Evolutionary conservation across 2,797 vertebrate genomes (phyloP), one percentile per base, ranked within the genome.

Genomic region (Monodelphis domestica): DNA sequence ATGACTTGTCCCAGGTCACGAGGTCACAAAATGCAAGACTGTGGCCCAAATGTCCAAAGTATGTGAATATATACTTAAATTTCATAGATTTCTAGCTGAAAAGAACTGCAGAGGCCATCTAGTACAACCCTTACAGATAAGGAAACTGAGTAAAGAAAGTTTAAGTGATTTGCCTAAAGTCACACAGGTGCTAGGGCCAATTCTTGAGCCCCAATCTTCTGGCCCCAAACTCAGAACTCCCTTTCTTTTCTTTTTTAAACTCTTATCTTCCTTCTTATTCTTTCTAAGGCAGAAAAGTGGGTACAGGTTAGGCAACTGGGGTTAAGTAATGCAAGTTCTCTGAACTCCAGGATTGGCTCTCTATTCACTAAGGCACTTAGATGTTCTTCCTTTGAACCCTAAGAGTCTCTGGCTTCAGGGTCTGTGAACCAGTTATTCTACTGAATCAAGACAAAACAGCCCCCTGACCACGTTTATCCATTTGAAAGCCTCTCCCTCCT

Each of bases 361-460:
- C 11, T n/a, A n/a, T n/a, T n/a, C n/a, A n/a, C n/a, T n/a, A n/a
- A n/a, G n/a, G n/a, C n/a, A n/a, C n/a, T n/a, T n/a, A n/a, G n/a
- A n/a, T n/a, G n/a, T n/a, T n/a, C n/a, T n/a, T n/a, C n/a, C n/a
- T n/a, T n/a, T n/a, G n/a, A n/a, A n/a, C 59, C 88, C 91, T 90
- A 57, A 57, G 28, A 89, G 21, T 12, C 51, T 54, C 21, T 38
- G 89, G 54, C 52, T n/a, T 93, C 56, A 59, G 87, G 87, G 59
- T 63, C 78, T 52, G 55, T 0, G 90, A 96, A 59, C 24, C 87
- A 88, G 29, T 12, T 55, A 87, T 50, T 95, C 63, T 54, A 90
- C 1, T n/a, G 88, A 55, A 59, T 12, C 15, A 29, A 9, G 5
- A 56, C n/a, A 50, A 55, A 26, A 21, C 10, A 4, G 33, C 28